A percentile compares a stretch with the other conserved stretches of the same genome.
Conservation (phyloP, 2,113 vertebrate genomes). For the Perccottus glenii region DNA sequence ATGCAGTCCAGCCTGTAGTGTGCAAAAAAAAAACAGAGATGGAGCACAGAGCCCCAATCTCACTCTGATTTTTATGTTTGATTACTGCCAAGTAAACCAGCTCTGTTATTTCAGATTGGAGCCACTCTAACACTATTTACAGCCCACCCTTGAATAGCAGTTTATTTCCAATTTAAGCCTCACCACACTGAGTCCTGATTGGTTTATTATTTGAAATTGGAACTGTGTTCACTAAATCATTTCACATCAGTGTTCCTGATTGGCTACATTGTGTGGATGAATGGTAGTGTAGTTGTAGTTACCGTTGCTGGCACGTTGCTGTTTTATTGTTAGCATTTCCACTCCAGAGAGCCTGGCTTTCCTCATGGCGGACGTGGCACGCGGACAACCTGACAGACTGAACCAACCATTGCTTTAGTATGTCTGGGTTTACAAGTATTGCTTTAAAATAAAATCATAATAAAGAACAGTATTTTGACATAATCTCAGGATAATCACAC, state of each 20-base stretch:
- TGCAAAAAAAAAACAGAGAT: conserved; percentile 19
- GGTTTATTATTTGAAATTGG: conserved; percentile 50
- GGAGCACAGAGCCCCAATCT: conserved; percentile 4
- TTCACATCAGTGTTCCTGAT: conserved; percentile 36
- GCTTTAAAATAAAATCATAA: no score
- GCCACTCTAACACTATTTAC: conserved; percentile 38
- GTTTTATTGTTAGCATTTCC: conserved; percentile 98
- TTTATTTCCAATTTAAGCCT: conserved; percentile 32
- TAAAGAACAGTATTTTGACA: no score
- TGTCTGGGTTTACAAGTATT: conserved; percentile 3
- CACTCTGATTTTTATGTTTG: conserved; percentile 27
- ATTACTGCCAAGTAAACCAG: conserved; percentile 42
- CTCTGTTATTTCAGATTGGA: conserved; percentile 38
- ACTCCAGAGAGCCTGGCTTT: conserved; percentile 97
- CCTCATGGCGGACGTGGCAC: conserved; percentile 98
- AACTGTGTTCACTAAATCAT: conserved; percentile 36
- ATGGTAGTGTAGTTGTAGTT: conserved; percentile 56
- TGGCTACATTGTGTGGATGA: conserved; percentile 51
- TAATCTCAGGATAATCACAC: no score
- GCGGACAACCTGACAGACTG: conserved; percentile 97
- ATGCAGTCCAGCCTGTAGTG: conserved; percentile 2
- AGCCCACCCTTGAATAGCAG: conserved; percentile 22
- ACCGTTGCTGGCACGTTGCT: conserved; percentile 94
- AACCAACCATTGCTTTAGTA: conserved; percentile 33
- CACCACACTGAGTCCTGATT: conserved; percentile 40